These are phyloP conservation scores for Microctenopoma steveboyesi DNA, from an alignment of 2,797 vertebrate species.

Conservation along the genomic window DNA sequence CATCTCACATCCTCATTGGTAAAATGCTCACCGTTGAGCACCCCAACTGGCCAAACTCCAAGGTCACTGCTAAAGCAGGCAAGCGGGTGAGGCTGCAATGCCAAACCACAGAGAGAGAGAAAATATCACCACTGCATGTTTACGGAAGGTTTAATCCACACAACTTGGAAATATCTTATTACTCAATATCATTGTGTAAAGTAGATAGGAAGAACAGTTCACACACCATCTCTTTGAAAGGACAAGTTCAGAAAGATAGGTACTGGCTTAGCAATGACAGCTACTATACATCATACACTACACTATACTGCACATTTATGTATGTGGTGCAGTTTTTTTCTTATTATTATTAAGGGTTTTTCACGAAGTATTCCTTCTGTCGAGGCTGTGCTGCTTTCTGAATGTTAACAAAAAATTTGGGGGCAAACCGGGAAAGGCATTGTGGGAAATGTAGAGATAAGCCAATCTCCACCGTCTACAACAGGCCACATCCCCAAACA, in stretches of 20 bases:
- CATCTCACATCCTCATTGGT: slow-evolving; percentile 59
- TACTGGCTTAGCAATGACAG: slow-evolving; percentile 1
- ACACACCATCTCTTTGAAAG: slow-evolving; percentile 13
- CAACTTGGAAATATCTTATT: slow-evolving; percentile 17
- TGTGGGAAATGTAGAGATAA: slow-evolving; percentile 55
- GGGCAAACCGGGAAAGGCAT: slow-evolving; percentile 44
- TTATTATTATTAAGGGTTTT: slow-evolving; percentile 1
- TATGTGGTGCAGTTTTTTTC: background rate
- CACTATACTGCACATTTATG: background rate
- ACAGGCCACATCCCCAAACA: slow-evolving; percentile 74
- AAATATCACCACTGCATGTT: slow-evolving; percentile 48
- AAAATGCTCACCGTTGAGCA: slow-evolving; percentile 57
- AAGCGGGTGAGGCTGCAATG: slow-evolving; percentile 69
- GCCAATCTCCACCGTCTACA: slow-evolving; percentile 70
- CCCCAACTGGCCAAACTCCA: slow-evolving; percentile 64
- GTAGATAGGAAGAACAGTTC: slow-evolving; percentile 14
- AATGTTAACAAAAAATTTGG: slow-evolving; percentile 31
- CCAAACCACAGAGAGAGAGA: slow-evolving; percentile 59
- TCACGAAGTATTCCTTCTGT: slow-evolving; percentile 5
- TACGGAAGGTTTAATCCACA: slow-evolving; percentile 44
- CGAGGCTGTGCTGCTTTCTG: slow-evolving; percentile 7
- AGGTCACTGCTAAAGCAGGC: slow-evolving; percentile 72
- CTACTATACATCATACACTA: background rate
- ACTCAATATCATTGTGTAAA: slow-evolving; percentile 10
- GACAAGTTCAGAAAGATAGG: slow-evolving; percentile 1